Conservation (phyloP, 2,888 invertebrate species). For the Nemurella pictetii region DNA sequence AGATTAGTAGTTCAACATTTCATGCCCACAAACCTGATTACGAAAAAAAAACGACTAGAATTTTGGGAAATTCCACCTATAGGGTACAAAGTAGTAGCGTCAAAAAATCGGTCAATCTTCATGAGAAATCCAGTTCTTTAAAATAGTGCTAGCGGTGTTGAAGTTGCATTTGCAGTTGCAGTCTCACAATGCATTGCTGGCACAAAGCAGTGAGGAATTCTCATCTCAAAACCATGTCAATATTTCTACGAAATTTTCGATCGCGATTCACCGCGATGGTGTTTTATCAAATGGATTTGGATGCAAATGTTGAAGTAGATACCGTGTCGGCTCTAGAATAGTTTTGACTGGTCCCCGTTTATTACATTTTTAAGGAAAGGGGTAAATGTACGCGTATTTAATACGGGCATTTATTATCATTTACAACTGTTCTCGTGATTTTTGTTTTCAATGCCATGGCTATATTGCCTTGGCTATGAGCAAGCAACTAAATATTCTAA, state of each 20-base stretch:
- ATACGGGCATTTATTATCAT: neutral
- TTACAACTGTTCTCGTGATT: neutral
- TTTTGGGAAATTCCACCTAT: neutral
- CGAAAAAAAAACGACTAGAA: neutral
- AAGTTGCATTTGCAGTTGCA: too few species aligned
- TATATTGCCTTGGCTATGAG: neutral
- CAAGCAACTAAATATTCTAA: slow-evolving; percentile 30
- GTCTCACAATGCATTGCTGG: neutral
- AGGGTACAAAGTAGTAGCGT: neutral
- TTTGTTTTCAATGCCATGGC: neutral
- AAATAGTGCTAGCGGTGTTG: neutral
- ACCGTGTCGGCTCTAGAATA: neutral
- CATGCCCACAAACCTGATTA: neutral
- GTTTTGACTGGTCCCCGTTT: neutral
- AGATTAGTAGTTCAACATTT: too few species aligned
- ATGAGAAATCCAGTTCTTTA: neutral
- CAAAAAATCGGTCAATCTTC: neutral
- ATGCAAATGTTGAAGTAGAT: neutral
- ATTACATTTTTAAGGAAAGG: neutral
- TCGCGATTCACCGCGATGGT: neutral
- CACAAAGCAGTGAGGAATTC: neutral
- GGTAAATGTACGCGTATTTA: neutral
- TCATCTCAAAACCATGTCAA: neutral
- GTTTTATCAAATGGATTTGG: neutral
- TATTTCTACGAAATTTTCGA: neutral